These are phyloP conservation scores for Zaprionus obscuricornis DNA, from an alignment of 2,888 invertebrate genomes.

Conservation along the genomic window DNA sequence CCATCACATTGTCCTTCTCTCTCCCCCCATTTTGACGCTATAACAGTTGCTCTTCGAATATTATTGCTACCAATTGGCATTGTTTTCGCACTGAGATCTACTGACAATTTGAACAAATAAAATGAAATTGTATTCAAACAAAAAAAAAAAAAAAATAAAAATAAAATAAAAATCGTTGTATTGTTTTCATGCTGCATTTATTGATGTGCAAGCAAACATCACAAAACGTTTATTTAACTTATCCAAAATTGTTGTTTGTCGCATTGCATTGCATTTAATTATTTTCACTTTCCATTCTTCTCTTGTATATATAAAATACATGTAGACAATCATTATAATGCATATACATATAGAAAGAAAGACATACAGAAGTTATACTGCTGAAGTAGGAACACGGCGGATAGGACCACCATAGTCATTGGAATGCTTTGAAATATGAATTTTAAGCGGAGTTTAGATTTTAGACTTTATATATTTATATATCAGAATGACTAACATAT, in stretches of 20 bases:
- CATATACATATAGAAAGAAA: too few relatives aligned
- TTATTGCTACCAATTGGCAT: conserved; percentile 34
- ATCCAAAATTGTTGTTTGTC: conserved; percentile 6
- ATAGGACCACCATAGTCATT: too few relatives aligned
- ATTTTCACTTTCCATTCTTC: conserved; percentile 16
- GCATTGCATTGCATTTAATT: conserved; percentile 14
- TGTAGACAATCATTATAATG: too few relatives aligned
- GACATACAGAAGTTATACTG: too few relatives aligned
- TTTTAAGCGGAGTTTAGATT: too few relatives aligned
- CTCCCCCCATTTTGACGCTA: too few relatives aligned
- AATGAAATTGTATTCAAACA: conserved; percentile 26
- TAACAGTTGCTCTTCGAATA: neutral
- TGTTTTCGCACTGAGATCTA: conserved; percentile 45
- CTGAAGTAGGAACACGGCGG: too few relatives aligned
- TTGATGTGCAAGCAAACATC: conserved; percentile 52
- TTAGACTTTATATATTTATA: too few relatives aligned
- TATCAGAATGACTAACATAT: too few relatives aligned
- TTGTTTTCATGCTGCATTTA: conserved; percentile 48
- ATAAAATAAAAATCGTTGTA: too few relatives aligned
- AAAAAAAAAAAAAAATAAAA: too few relatives aligned
- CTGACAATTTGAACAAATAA: conserved; percentile 32
- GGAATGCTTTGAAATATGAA: too few relatives aligned
- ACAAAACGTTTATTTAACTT: conserved; percentile 26
- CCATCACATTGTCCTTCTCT: neutral
- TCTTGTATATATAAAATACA: conserved; percentile 12